Base-by-base conservation (phyloP, 2,113 vertebrate species). In the Microcebus ravelobensis region DNA sequence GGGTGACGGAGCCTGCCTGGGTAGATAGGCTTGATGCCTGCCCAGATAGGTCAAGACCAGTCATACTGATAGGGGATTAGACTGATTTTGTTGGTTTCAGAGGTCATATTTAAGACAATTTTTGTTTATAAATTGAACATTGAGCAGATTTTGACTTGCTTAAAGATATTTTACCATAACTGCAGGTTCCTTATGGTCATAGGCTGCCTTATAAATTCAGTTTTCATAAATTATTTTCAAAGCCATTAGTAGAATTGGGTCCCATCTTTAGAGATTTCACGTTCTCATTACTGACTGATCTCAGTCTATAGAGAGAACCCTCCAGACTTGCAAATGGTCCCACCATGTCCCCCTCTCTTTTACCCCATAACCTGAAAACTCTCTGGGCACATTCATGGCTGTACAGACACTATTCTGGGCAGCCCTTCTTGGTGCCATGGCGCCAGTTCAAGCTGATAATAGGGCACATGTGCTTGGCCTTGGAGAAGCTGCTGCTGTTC, bases 201-300 rank as follows among this genome's bases (percentile, higher is more conserved):
- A 74, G 48, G 14, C 81, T 85, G 14, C 48, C 70, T 83, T 96
- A 31, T 42, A 4, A 83, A 89, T 86, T 21, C 31, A 71, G 23
- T 79, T 94, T 81, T 83, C 59, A 13, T 55, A 61, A 77, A 71
- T 93, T 52, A 77, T 87, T 97, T 97, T 71, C 74, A 39, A 71
- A 96, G 42, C 42, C 4, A 4, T 9, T 81, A 65, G 27, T 68
- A 81, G 36, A 50, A 15, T 14, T 85, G 42, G 55, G 13, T 65
- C 25, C n/a, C 48, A 31, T 82, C 45, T 90, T 88, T 17, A 82
- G 39, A 94, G 34, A 25, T 61, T 91, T 92, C 42, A 7, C 52
- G 27, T 83, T 63, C 45, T 55, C 6, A 45, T 74, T 89, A 67
- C 63, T 48, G 34, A 59, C 36, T 18, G 4, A 6, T 48, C 42